Evolutionary conservation across 2,113 vertebrate species (phyloP).

Genomic region (Terrapene triunguis): DNA sequence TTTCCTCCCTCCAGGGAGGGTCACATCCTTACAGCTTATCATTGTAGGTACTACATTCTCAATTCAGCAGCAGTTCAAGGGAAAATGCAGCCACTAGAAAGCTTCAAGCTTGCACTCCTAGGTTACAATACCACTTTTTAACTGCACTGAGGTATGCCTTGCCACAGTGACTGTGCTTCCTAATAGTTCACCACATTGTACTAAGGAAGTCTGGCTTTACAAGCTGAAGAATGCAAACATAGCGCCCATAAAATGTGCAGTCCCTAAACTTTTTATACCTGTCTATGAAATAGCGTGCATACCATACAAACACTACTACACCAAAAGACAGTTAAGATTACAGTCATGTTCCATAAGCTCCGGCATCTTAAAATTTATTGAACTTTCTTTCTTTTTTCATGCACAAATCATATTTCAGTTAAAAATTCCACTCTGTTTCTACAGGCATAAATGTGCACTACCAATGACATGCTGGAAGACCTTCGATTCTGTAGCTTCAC

Average conservation of each 20-base stretch:
- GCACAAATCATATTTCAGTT: no score
- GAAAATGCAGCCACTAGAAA: background rate
- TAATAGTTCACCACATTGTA: background rate
- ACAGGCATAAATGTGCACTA: no score
- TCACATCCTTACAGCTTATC: background rate
- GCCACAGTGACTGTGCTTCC: background rate
- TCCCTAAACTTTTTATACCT: background rate
- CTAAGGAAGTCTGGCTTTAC: constrained; percentile 30
- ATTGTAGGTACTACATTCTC: background rate
- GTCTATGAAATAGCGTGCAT: constrained; percentile 17
- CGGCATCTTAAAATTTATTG: no score
- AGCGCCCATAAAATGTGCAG: background rate
- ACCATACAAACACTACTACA: background rate
- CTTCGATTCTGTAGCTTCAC: no score
- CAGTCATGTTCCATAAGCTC: no score
- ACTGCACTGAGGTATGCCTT: background rate
- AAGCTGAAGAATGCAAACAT: background rate
- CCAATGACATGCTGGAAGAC: no score
- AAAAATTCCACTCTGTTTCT: no score
- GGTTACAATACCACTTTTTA: background rate
- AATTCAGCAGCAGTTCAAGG: background rate
- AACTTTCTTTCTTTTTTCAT: no score
- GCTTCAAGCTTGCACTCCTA: background rate
- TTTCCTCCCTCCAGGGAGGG: background rate
- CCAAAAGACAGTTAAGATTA: background rate